Evolutionary conservation across 1,140 invertebrate genomes (phyloP).

Genomic region (Chrysomallon squamiferum): DNA sequence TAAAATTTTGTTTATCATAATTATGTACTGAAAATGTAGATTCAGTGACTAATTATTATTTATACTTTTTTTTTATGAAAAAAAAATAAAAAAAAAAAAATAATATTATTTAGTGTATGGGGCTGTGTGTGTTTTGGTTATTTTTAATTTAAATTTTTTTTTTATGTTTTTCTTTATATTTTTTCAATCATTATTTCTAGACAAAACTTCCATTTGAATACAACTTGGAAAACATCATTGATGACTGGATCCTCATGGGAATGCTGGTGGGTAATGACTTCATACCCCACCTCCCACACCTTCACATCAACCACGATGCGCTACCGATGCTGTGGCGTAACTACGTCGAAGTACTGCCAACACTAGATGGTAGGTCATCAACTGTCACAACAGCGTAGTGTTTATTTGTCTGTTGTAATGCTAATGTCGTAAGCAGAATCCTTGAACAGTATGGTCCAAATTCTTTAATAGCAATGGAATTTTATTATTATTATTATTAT

Average conservation of each 20-base stretch:
- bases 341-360: slow-evolving; percentile 87
- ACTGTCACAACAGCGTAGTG: not conserved
- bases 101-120: too few relatives aligned
- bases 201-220: slow-evolving; percentile 73
- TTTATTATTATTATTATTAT: too few relatives aligned
- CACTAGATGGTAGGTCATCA: slow-evolving; percentile 81
- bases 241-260: slow-evolving; percentile 88
- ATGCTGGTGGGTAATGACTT: slow-evolving; percentile 98
- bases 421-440: not conserved
- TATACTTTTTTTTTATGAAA: too few relatives aligned
- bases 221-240: slow-evolving; percentile 82
- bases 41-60: too few relatives aligned
- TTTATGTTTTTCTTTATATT: too few relatives aligned
- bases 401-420: not conserved
- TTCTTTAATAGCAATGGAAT: too few relatives aligned
- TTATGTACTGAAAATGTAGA: too few relatives aligned
- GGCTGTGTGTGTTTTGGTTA: too few relatives aligned
- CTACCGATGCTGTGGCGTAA: slow-evolving; percentile 84
- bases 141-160: too few relatives aligned
- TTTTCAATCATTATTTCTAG: slow-evolving; percentile 31
- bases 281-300: slow-evolving; percentile 90
- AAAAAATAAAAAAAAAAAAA: too few relatives aligned
- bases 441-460: too few relatives aligned
- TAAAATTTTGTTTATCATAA: too few relatives aligned
- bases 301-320: slow-evolving; percentile 91